Evolutionary conservation across 1,140 invertebrate genomes (phyloP).

Genomic region (Luehdorfia chinensis): DNA sequence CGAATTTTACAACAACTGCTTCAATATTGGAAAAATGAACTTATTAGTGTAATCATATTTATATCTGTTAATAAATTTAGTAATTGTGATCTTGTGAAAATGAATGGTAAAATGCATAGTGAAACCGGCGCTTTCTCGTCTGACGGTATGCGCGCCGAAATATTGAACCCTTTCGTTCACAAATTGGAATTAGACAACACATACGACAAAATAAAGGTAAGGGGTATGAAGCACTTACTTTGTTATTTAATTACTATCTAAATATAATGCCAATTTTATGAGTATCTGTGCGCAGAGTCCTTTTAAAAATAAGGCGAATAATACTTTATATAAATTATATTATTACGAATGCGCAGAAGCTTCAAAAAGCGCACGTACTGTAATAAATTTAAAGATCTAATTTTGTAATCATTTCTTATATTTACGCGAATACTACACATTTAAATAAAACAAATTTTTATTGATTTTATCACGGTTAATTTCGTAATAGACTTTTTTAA

Average conservation of each 20-base stretch:
- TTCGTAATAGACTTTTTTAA: too few relatives aligned
- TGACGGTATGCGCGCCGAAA: constrained; percentile 74
- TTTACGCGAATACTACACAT: too few relatives aligned
- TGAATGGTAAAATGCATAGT: constrained; percentile 75
- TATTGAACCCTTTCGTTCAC: constrained; percentile 90
- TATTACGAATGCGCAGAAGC: too few relatives aligned
- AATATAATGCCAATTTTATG: constrained; percentile 6
- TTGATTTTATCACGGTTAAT: too few relatives aligned
- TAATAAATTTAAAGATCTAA: too few relatives aligned
- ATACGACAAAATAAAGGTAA: constrained; percentile 91
- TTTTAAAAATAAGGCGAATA: too few relatives aligned
- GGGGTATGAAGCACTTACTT: constrained; percentile 28
- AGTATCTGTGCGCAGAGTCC: constrained; percentile 29
- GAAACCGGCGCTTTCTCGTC: constrained; percentile 70
- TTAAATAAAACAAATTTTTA: too few relatives aligned
- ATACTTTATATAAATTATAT: too few relatives aligned
- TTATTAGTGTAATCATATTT: background rate
- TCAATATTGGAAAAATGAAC: background rate
- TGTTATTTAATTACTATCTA: constrained; percentile 7
- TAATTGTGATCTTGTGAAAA: constrained; percentile 54
- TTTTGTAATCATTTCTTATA: too few relatives aligned
- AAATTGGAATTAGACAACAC: constrained; percentile 88
- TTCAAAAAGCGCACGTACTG: too few relatives aligned
- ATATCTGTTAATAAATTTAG: background rate
- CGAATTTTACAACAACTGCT: background rate